These are phyloP conservation scores for Agrotis ipsilon DNA, from an alignment of 2,888 invertebrate species.

Conservation along the genomic window DNA sequence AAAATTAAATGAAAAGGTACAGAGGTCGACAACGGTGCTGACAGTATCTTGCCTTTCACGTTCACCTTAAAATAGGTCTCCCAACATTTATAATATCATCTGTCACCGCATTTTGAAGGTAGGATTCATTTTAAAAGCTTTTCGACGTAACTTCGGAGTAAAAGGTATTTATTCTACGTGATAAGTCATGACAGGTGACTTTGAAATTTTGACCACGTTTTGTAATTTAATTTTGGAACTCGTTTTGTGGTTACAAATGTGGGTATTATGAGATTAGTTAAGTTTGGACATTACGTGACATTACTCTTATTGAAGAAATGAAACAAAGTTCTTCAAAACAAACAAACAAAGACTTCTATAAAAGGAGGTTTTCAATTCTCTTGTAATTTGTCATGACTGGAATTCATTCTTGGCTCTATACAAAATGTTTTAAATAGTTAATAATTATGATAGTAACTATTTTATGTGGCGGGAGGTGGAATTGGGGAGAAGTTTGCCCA, in stretches of 20 bases:
- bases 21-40: conserved; percentile 6
- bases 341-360: too few relatives aligned
- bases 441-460: too few relatives aligned
- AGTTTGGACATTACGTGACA: conserved; percentile 21
- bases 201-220: conserved; percentile 18
- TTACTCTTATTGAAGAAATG: background rate
- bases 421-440: background rate
- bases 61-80: conserved; percentile 17
- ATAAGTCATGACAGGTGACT: conserved; percentile 42
- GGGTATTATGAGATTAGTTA: conserved; percentile 9
- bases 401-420: too few relatives aligned
- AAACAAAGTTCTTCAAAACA: too few relatives aligned
- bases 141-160: conserved; percentile 25
- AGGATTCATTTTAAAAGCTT: conserved; percentile 48
- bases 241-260: conserved; percentile 33
- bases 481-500: too few relatives aligned
- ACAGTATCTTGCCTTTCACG: conserved; percentile 12
- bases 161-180: conserved; percentile 37
- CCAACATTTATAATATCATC: conserved; percentile 23
- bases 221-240: conserved; percentile 10
- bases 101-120: conserved; percentile 39
- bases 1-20: conserved; percentile 2
- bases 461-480: too few relatives aligned
- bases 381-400: background rate
- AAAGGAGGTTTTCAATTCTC: too few relatives aligned